A percentile compares a stretch with the other conserved stretches of the same genome.
These are phyloP conservation scores for Chelidonichthys spinosus DNA, from an alignment of 2,797 vertebrate genomes.

Conservation along the genomic window DNA sequence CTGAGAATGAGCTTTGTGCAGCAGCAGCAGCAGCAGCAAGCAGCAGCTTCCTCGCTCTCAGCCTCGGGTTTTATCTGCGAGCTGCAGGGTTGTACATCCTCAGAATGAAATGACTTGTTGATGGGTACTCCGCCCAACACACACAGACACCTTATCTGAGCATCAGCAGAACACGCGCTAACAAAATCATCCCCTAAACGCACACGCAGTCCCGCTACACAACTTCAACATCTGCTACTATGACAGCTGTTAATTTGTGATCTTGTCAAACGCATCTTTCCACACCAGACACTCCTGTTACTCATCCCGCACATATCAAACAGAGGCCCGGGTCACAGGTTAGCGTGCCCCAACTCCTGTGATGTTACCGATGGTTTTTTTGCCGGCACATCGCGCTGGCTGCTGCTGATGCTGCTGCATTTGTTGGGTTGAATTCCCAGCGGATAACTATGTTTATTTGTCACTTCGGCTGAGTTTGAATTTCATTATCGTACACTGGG, in stretches of 20 bases:
- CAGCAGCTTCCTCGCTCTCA: neutral
- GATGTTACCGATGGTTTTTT: constrained; percentile 12
- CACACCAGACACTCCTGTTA: constrained; percentile 50
- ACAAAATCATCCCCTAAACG: constrained; percentile 60
- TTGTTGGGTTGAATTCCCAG: neutral
- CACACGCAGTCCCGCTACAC: neutral
- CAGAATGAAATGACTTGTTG: constrained; percentile 69
- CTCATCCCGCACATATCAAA: constrained; percentile 27
- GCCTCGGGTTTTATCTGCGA: constrained; percentile 38
- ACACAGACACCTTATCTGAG: constrained; percentile 63
- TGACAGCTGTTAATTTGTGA: constrained; percentile 62
- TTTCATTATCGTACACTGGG: neutral
- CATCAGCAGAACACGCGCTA: constrained; percentile 71
- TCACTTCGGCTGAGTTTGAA: constrained; percentile 1
- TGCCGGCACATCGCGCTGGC: neutral
- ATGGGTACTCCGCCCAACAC: constrained; percentile 55
- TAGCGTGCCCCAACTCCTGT: neutral
- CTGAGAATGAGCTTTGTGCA: constrained; percentile 29
- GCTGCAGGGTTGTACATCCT: constrained; percentile 49
- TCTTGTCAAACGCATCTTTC: constrained; percentile 58
- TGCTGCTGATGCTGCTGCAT: neutral
- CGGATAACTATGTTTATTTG: constrained; percentile 7
- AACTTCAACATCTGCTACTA: constrained; percentile 44
- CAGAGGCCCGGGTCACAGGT: neutral
- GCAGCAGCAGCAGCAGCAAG: neutral